Conservation (phyloP, 2,797 vertebrate species). For the Siniperca scherzeri region DNA sequence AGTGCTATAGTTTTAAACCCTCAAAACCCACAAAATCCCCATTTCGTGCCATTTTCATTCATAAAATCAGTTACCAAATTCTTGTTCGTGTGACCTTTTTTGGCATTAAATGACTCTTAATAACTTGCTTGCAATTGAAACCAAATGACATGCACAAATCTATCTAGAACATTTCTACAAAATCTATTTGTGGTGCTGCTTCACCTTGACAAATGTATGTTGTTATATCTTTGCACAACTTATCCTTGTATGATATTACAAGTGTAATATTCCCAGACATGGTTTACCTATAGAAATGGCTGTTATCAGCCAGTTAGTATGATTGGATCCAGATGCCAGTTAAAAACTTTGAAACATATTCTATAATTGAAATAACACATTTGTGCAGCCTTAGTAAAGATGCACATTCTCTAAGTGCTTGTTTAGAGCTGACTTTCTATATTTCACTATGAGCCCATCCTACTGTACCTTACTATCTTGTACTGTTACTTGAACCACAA, state of each 20-base stretch:
- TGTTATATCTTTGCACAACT: neutral
- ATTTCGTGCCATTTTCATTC: no score
- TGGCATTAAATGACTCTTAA: neutral
- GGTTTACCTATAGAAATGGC: neutral
- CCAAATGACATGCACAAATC: neutral
- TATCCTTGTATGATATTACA: neutral
- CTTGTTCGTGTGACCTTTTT: neutral
- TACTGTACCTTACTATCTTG: constrained; percentile 11
- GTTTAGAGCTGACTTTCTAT: neutral
- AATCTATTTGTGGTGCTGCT: neutral
- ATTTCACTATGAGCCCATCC: neutral
- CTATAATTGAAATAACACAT: neutral
- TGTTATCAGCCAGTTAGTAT: neutral
- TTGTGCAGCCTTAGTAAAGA: neutral
- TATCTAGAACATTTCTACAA: neutral
- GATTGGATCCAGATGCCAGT: neutral
- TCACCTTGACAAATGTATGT: neutral
- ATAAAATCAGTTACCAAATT: no score
- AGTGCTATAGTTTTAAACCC: neutral
- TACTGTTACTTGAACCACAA: constrained; percentile 8
- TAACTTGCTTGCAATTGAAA: neutral
- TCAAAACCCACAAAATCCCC: no score
- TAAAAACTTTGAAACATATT: neutral
- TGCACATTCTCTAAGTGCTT: neutral
- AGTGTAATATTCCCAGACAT: neutral